Evolutionary conservation across 2,113 vertebrate genomes (phyloP), one percentile per base, ranked within the genome.

Genomic region (Cynopterus brachyotis): DNA sequence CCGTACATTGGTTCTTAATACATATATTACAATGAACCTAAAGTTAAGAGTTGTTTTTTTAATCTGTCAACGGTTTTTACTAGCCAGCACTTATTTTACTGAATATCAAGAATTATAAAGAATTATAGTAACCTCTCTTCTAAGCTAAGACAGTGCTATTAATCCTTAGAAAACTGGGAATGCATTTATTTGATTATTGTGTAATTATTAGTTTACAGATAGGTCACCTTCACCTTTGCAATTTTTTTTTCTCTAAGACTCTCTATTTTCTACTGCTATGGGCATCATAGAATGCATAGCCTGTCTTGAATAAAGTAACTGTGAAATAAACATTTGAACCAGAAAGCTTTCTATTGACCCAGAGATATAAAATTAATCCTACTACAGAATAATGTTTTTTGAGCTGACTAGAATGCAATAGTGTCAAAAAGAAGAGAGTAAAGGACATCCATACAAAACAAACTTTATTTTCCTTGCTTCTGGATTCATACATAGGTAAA

Each of bases 251-350:
- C 47, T 67, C 45, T 89, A 92, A n/a, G 66, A 85, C 2, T 72
- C 40, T 85, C 75, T 80, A 50, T 84, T 92, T 97, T 97, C 35
- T 35, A 93, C 9, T 81, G 16, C 4, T 67, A 26, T 69, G 22
- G 40, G 20, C 75, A 97, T 47, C 92, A 84, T 47, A 92, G 35
- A 98, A 37, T 30, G 24, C 40, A 64, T 82, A 93, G 42, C 35
- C 81, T 95, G 19, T 70, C 88, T 87, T 89, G 45, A 97, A 92
- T n/a, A 95, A 87, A 97, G 82, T 94, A 96, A 89, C 85, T 87
- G 66, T 60, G 90, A 97, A 97, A 97, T 82, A 89, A 97, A 76
- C 59, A 95, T 97, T 93, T 98, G 97, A 98, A 97, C 69, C 57
- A 96, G 73, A 97, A 98, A 95, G 42, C 30, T 97, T 97, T 96